A percentile compares a stretch with the other conserved stretches of the same genome.
Conservation (phyloP, 2,888 invertebrate genomes). For the Melieria omissa region DNA sequence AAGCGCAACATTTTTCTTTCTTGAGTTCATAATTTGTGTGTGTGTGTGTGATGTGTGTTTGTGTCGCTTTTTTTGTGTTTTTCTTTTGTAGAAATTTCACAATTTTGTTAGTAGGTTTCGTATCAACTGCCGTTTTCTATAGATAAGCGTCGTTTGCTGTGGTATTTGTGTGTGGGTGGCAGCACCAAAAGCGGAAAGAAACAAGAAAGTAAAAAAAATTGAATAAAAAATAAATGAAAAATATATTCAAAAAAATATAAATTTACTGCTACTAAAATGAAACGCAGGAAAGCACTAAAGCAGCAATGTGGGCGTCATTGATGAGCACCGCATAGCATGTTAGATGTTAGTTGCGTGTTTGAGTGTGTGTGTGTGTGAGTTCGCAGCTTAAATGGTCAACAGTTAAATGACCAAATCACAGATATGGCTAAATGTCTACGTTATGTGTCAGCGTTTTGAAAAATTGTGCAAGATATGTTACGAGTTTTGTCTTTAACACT, state of each 20-base stretch:
- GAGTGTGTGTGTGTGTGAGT: neutral
- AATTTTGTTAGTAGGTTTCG: neutral
- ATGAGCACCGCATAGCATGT: neutral
- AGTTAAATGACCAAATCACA: too few relatives aligned
- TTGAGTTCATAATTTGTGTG: too few relatives aligned
- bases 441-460: too few relatives aligned
- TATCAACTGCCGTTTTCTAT: too few relatives aligned
- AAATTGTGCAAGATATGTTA: too few relatives aligned
- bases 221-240: neutral
- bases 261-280: neutral
- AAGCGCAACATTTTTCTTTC: too few relatives aligned
- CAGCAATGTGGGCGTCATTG: conserved; percentile 13
- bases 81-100: neutral
- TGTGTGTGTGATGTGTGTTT: conserved; percentile 1
- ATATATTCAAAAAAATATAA: neutral
- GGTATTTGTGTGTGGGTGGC: conserved; percentile 56
- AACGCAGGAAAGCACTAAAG: conserved; percentile 5
- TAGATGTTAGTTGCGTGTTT: neutral
- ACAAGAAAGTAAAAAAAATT: neutral
- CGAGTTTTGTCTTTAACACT: too few relatives aligned
- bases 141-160: conserved; percentile 22
- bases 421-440: too few relatives aligned
- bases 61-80: too few relatives aligned
- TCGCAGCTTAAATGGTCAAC: neutral
- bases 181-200: conserved; percentile 47